phyloP scores from a whole-genome alignment of 2,888 invertebrate species.

The Rosalia funebris region DNA sequence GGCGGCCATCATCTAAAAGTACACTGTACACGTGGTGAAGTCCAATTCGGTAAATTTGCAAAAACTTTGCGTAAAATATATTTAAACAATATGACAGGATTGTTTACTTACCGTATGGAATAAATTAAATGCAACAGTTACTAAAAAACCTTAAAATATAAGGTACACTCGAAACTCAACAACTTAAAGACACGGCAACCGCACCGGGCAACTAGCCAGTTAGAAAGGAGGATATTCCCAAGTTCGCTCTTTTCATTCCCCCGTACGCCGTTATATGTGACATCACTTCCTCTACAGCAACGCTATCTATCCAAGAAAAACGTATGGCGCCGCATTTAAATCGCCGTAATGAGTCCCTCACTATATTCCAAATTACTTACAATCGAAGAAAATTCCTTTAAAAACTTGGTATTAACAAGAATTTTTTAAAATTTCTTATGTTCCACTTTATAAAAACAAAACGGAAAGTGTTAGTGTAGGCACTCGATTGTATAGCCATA shows the following conservation, averaged over 20 bases:
- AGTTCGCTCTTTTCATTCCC: constrained; percentile 50
- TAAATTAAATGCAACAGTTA: constrained; percentile 56
- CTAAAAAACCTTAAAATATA: constrained; percentile 52
- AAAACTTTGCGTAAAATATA: constrained; percentile 26
- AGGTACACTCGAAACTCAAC: constrained; percentile 54
- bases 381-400: too few relatives aligned
- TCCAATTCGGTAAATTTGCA: constrained; percentile 35
- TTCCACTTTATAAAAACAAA: too few relatives aligned
- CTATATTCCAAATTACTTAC: not conserved
- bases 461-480: too few relatives aligned
- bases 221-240: constrained; percentile 61
- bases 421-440: too few relatives aligned
- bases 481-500: too few relatives aligned
- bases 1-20: constrained; percentile 59
- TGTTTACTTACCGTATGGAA: constrained; percentile 56
- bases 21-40: constrained; percentile 60
- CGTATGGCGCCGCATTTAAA: constrained; percentile 3
- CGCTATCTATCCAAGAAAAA: constrained; percentile 33
- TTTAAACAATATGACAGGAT: constrained; percentile 31
- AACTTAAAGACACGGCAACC: constrained; percentile 59
- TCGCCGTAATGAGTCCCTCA: not conserved
- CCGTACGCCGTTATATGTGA: constrained; percentile 38
- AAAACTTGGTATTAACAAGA: too few relatives aligned
- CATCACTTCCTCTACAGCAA: constrained; percentile 40
- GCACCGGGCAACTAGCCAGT: constrained; percentile 61